These are phyloP conservation scores for Vombatus ursinus DNA, from an alignment of 2,113 vertebrate species.

Conservation along the genomic window DNA sequence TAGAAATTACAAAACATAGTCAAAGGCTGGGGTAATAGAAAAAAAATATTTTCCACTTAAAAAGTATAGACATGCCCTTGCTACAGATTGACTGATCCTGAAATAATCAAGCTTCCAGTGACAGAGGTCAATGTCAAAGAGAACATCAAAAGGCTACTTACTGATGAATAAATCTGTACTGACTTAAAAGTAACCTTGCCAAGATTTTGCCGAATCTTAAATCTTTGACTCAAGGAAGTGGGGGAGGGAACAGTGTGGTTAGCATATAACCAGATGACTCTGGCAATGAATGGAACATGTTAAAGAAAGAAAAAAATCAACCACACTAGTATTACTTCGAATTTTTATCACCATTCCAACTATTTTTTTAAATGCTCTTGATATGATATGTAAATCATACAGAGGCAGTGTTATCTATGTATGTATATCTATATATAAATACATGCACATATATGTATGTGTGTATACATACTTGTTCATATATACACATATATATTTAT, in stretches of 20 bases:
- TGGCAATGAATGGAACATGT: conserved; percentile 14
- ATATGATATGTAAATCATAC: background rate
- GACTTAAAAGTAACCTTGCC: conserved; percentile 49
- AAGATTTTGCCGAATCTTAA: conserved; percentile 34
- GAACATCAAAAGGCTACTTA: conserved; percentile 19
- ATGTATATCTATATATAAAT: background rate
- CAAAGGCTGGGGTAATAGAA: conserved; percentile 15
- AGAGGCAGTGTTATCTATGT: too few relatives aligned
- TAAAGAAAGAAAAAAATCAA: conserved; percentile 12
- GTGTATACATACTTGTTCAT: too few relatives aligned
- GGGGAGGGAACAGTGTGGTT: background rate
- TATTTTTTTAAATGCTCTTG: background rate
- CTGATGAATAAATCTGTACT: conserved; percentile 14
- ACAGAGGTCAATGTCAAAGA: conserved; percentile 10
- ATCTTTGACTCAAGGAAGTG: conserved; percentile 17
- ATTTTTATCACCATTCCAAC: background rate
- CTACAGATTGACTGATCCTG: conserved; percentile 48
- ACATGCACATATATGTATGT: background rate
- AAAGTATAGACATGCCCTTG: conserved; percentile 52
- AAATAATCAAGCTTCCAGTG: conserved; percentile 49
- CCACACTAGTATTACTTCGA: background rate
- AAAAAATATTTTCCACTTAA: conserved; percentile 31
- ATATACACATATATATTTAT: background rate
- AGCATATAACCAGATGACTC: conserved; percentile 23
- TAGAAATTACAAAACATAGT: conserved; percentile 25